These are phyloP conservation scores for Hemiprocne comata DNA, from an alignment of 2,113 vertebrate genomes.

Conservation along the genomic window DNA sequence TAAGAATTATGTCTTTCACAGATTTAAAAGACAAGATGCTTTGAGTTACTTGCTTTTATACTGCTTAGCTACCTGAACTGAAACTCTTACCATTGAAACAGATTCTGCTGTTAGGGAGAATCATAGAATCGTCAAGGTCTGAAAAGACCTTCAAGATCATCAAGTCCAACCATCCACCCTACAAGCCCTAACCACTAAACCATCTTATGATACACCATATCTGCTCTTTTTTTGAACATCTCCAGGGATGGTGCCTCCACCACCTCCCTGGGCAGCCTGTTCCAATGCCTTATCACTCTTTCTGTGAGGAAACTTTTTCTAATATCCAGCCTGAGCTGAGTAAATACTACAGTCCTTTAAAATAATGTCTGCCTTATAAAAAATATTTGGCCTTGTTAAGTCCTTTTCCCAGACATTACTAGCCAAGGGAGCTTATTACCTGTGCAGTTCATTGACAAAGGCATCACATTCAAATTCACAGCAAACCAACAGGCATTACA, in stretches of 20 bases:
- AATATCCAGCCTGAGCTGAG: background rate
- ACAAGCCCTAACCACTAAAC: no score
- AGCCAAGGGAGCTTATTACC: background rate
- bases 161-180: no score
- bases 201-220: no score
- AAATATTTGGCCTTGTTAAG: background rate
- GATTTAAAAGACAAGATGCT: background rate
- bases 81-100: background rate
- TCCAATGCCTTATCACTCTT: no score
- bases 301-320: no score
- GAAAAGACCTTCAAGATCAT: no score
- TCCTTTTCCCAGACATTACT: background rate
- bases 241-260: no score
- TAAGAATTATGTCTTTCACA: constrained; percentile 8
- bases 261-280: no score
- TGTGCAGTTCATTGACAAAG: background rate
- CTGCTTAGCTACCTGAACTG: background rate
- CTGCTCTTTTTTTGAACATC: no score
- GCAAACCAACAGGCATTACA: background rate
- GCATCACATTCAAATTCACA: background rate
- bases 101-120: background rate
- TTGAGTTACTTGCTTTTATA: background rate
- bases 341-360: background rate
- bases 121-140: no score
- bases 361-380: constrained; percentile 1